Evolutionary conservation across 2,797 vertebrate species (phyloP).

Genomic region (Gambelia wislizenii): DNA sequence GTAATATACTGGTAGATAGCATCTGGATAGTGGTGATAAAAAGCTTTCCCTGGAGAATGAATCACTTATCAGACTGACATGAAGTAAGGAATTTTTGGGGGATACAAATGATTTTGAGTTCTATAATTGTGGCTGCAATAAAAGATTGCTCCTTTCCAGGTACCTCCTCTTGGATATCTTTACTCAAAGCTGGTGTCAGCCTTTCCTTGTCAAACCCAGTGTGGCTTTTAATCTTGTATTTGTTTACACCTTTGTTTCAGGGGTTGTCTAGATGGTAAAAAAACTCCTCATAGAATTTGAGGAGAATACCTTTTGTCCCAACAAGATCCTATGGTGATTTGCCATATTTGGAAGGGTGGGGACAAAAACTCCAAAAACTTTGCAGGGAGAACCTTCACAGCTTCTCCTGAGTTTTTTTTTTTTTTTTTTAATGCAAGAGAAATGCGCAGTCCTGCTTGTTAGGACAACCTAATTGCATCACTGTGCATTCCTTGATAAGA

Average conservation of each 20-base stretch:
- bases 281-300: too few species aligned
- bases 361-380: too few species aligned
- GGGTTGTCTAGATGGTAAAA: too few species aligned
- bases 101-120: conserved; percentile 68
- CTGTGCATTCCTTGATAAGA: too few species aligned
- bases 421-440: too few species aligned
- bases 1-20: conserved; percentile 63
- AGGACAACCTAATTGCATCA: too few species aligned
- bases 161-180: conserved; percentile 59
- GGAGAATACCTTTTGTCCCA: too few species aligned
- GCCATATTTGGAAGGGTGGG: too few species aligned
- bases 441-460: too few species aligned
- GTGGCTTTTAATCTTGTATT: conserved; percentile 65
- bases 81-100: conserved; percentile 70
- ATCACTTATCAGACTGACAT: conserved; percentile 66
- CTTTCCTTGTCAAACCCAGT: conserved; percentile 59
- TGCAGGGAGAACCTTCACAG: too few species aligned
- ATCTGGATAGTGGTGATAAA: conserved; percentile 68
- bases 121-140: conserved; percentile 50
- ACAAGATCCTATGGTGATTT: too few species aligned
- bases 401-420: too few species aligned
- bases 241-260: conserved; percentile 48
- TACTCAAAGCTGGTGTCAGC: conserved; percentile 52
- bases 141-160: conserved; percentile 59
- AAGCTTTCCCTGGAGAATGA: conserved; percentile 63